A percentile compares a stretch with the other conserved stretches of the same genome.
Conservation (phyloP, 2,888 invertebrate genomes). For the Plebejus melissa region DNA sequence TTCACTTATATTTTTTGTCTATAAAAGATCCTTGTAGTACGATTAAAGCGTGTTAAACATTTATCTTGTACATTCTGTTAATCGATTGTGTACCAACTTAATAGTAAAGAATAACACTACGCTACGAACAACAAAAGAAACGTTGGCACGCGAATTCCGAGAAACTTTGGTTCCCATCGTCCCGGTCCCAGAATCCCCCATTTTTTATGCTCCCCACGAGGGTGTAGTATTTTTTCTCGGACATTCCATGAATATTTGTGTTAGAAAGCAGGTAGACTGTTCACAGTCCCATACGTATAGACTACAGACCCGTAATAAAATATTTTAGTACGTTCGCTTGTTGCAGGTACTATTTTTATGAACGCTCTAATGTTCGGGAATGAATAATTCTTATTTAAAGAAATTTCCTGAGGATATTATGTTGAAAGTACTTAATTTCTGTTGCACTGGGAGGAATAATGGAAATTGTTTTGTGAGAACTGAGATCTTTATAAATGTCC, state of each 20-base stretch:
- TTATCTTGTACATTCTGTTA: neutral
- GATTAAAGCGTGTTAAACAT: neutral
- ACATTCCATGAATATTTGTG: slow-evolving; percentile 69
- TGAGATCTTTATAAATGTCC: neutral
- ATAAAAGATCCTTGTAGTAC: neutral
- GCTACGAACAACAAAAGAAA: slow-evolving; percentile 44
- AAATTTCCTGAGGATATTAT: neutral
- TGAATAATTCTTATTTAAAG: neutral
- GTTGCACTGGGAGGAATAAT: neutral
- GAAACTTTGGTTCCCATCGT: slow-evolving; percentile 70
- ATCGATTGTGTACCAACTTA: slow-evolving; percentile 7
- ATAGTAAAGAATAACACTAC: slow-evolving; percentile 13
- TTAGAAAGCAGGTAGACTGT: slow-evolving; percentile 26
- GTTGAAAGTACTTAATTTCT: neutral
- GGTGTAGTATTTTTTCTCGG: slow-evolving; percentile 52
- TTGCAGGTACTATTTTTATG: slow-evolving; percentile 13
- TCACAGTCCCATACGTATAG: slow-evolving; percentile 8
- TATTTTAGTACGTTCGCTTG: slow-evolving; percentile 13
- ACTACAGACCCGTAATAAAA: slow-evolving; percentile 24
- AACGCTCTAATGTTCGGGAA: neutral
- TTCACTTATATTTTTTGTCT: neutral
- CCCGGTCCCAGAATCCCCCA: slow-evolving; percentile 57
- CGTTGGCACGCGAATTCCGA: slow-evolving; percentile 74
- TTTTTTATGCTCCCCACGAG: slow-evolving; percentile 68
- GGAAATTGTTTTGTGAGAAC: neutral